Evolutionary conservation across 2,888 invertebrate genomes (phyloP).

Genomic region (Charanyca ferruginea): DNA sequence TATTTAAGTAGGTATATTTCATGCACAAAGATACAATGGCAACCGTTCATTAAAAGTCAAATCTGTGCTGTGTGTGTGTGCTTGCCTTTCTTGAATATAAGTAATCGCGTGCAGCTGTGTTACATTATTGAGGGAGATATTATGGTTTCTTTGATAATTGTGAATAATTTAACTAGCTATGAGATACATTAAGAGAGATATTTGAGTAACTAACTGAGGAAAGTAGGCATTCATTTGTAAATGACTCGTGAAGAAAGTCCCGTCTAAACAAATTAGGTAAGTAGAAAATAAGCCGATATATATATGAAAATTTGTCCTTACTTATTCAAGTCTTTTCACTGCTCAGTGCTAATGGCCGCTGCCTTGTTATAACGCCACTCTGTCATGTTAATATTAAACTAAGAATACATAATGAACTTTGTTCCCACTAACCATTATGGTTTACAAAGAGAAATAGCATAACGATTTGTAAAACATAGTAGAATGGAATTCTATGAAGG

Average conservation of each 20-base stretch:
- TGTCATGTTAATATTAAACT: constrained; percentile 61
- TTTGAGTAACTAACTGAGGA: not conserved
- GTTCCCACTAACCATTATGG: constrained; percentile 23
- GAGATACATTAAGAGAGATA: constrained; percentile 5
- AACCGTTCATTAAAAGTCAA: constrained; percentile 14
- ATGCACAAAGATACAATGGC: too few species aligned
- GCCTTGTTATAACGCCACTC: constrained; percentile 44
- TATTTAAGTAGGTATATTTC: too few species aligned
- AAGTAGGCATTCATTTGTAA: constrained; percentile 34
- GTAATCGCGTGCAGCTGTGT: constrained; percentile 25
- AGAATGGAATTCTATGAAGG: too few species aligned
- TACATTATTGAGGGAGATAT: constrained; percentile 12
- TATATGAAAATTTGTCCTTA: constrained; percentile 37
- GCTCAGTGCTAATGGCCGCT: constrained; percentile 43
- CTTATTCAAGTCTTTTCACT: constrained; percentile 55
- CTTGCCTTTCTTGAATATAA: constrained; percentile 21
- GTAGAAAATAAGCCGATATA: constrained; percentile 40
- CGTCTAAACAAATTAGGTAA: constrained; percentile 11
- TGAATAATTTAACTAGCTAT: constrained; percentile 6
- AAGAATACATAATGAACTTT: constrained; percentile 29
- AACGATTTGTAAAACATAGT: not conserved
- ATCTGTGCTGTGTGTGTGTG: constrained; percentile 8
- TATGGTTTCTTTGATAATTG: constrained; percentile 15
- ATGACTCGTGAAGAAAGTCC: constrained; percentile 33
- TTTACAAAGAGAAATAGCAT: constrained; percentile 25